Base-by-base conservation (phyloP, 2,888 invertebrate genomes). In the Rhodophaea formosa region DNA sequence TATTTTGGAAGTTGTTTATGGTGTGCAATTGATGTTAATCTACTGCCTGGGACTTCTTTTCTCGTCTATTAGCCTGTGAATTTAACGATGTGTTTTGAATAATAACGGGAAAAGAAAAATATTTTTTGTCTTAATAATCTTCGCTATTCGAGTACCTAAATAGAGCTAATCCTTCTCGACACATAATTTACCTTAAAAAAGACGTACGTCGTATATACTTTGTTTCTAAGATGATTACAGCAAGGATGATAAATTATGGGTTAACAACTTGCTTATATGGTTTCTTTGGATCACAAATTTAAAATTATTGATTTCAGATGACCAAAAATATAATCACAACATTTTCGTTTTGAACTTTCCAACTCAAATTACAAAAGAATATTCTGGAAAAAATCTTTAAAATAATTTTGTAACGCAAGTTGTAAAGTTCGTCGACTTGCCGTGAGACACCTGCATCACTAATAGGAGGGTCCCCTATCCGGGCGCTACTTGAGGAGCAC, bases 1-100 rank as follows among this genome's bases (percentile, higher is more conserved):
- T 82, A 77, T 75, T 80, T 76, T 78, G 54, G 32, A 53, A 60
- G 60, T 65, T 57, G 61, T 62, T 65, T 65, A 64, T 62, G 58
- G 62, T 52, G 32, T 56, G 58, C 57, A 58, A 58, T 65, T 62
- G 59, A 61, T 59, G 56, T 52, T 59, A 57, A 60, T 59, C 64
- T 62, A 60, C 60, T 65, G 60, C 59, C 39, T 23, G 53, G 57
- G 42, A 49, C 39, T 56, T 56, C 54, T 55, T 55, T 54, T 35
- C 45, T 55, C 53, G 43, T 30, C 43, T 30, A 53, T 44, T 43
- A 30, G 43, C 43, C 43, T n/a, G 43, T 44, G 23, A 44, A 44
- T 53, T 43, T 53, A 53, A 53, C 45, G 54, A 55, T 30, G 54
- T 30, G 45, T 45, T 30, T 35, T 51, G 51, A 51, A 51, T 51